Conservation (phyloP, 2,888 invertebrate species). For the Tiphia femorata region DNA sequence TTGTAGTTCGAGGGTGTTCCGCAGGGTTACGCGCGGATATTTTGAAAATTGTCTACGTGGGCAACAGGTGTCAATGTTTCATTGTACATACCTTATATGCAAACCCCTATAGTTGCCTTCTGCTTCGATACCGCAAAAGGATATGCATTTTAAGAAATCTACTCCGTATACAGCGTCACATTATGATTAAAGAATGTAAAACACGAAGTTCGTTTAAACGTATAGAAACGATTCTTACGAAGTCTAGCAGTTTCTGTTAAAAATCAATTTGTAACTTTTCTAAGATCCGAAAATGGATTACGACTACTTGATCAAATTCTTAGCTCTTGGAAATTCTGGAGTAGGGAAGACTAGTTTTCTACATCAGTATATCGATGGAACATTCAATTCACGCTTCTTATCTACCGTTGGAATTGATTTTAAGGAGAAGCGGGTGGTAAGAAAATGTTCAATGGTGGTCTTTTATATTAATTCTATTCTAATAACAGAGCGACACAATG, state of each 20-base stretch:
- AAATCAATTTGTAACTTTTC: not conserved
- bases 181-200: no score
- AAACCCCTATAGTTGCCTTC: no score
- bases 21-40: conserved; percentile 16
- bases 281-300: conserved; percentile 76
- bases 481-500: not conserved
- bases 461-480: not conserved
- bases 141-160: no score
- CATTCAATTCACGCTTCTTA: conserved; percentile 92
- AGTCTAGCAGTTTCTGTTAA: not conserved
- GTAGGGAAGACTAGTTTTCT: conserved; percentile 98
- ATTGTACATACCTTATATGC: conserved; percentile 20
- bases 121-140: no score
- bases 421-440: conserved; percentile 93
- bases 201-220: no score
- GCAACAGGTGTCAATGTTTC: conserved; percentile 57
- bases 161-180: no score
- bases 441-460: conserved; percentile 47
- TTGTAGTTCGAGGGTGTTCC: not conserved
- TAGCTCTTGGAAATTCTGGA: conserved; percentile 96
- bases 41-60: conserved; percentile 33
- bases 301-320: conserved; percentile 92
- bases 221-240: no score
- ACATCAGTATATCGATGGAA: conserved; percentile 94
- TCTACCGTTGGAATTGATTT: conserved; percentile 99